A percentile compares a stretch with the other conserved stretches of the same genome.
phyloP scores from a whole-genome alignment of 1,140 invertebrate species.

The Babylonia areolata region DNA sequence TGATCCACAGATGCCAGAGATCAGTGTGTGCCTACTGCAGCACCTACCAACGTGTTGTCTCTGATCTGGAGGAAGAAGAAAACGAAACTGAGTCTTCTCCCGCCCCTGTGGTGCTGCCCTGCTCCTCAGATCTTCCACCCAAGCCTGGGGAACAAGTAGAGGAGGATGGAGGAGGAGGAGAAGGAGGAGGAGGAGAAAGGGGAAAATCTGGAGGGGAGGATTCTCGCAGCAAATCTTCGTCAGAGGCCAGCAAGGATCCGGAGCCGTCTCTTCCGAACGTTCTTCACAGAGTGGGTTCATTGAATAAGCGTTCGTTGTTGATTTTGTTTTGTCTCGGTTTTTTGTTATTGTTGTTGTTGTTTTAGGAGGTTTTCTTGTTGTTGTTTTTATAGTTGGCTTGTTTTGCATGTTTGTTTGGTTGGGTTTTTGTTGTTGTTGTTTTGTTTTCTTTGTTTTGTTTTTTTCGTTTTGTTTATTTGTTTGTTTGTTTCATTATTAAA shows the following conservation, averaged over 20 bases:
- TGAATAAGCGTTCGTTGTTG: too few relatives aligned
- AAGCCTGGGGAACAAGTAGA: not conserved
- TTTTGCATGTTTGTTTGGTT: not conserved
- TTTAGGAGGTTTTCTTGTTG: not conserved
- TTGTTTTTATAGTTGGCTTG: not conserved
- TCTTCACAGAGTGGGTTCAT: not conserved
- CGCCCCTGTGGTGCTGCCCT: not conserved
- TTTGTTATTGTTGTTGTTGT: not conserved
- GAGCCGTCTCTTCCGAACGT: not conserved
- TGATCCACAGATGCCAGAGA: constrained; percentile 22
- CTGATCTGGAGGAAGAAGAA: constrained; percentile 27
- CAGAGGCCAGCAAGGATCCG: not conserved
- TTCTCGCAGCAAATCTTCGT: not conserved
- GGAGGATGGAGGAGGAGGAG: not conserved
- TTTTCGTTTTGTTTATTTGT: not conserved
- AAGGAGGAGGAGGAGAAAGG: not conserved
- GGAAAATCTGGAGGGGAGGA: not conserved
- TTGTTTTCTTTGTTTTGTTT: not conserved
- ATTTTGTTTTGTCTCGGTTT: not conserved
- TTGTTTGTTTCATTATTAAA: too few relatives aligned
- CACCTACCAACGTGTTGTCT: constrained; percentile 9
- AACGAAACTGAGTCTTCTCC: not conserved
- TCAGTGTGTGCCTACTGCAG: constrained; percentile 36
- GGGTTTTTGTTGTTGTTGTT: not conserved
- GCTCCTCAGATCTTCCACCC: too few relatives aligned